phyloP scores from a whole-genome alignment of 2,797 vertebrate genomes.

The Siniperca obscura region DNA sequence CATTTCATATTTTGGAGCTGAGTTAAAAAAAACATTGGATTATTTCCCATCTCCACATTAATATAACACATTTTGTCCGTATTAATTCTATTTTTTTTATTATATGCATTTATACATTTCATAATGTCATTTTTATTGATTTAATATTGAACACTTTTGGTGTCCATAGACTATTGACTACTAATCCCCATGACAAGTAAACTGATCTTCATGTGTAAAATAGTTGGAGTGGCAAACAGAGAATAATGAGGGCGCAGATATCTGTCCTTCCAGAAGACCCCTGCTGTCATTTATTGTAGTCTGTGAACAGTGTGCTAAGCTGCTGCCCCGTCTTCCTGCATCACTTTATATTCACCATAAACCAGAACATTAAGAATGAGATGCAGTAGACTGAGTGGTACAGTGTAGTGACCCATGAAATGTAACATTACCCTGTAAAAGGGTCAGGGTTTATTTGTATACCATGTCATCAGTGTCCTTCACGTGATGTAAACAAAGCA shows the following conservation, averaged over 20 bases:
- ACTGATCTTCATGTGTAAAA: not conserved
- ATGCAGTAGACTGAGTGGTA: constrained; percentile 14
- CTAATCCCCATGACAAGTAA: not conserved
- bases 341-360: constrained; percentile 34
- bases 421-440: constrained; percentile 18
- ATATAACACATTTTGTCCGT: not conserved
- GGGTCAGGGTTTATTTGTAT: not conserved
- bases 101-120: not conserved
- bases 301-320: constrained; percentile 46
- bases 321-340: constrained; percentile 38
- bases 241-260: constrained; percentile 33
- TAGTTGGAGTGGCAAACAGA: not conserved
- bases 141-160: not conserved
- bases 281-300: constrained; percentile 43
- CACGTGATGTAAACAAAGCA: constrained; percentile 7
- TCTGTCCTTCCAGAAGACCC: constrained; percentile 44
- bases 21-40: no score
- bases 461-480: constrained; percentile 12
- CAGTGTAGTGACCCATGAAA: constrained; percentile 17
- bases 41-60: no score
- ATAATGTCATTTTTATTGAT: not conserved
- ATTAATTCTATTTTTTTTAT: not conserved
- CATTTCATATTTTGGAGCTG: not conserved
- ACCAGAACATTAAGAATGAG: constrained; percentile 23
- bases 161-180: not conserved